These are phyloP conservation scores for Clusia tigrina DNA, from an alignment of 2,888 invertebrate species.

Conservation along the genomic window DNA sequence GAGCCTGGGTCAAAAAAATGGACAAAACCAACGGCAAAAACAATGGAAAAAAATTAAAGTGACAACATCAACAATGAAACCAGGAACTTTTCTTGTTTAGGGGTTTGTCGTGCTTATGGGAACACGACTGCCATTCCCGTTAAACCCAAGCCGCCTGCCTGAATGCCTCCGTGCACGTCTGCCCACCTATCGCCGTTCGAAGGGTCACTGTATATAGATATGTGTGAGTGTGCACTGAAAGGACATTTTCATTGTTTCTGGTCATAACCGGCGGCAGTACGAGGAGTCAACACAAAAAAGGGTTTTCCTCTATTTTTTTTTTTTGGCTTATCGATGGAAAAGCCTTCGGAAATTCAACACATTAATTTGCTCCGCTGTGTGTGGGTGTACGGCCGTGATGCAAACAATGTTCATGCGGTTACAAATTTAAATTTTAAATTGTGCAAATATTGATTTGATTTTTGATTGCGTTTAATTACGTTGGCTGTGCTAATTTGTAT, in stretches of 20 bases:
- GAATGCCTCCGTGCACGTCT: conserved; percentile 8
- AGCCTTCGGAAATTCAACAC: conserved; percentile 7
- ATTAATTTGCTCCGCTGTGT: conserved; percentile 29
- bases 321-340: not conserved
- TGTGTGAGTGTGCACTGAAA: too few relatives aligned
- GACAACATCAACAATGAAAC: not conserved
- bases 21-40: not conserved
- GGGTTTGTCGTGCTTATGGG: conserved; percentile 14
- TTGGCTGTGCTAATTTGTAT: too few relatives aligned
- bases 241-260: conserved; percentile 29
- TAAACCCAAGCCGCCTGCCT: conserved; percentile 5
- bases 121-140: conserved; percentile 18
- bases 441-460: too few relatives aligned
- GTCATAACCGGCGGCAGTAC: conserved; percentile 40
- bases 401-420: too few relatives aligned
- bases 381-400: conserved; percentile 36
- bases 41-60: not conserved
- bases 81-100: conserved; percentile 1
- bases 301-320: not conserved
- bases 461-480: too few relatives aligned
- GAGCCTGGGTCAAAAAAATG: conserved; percentile 15
- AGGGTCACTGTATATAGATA: too few relatives aligned
- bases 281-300: conserved; percentile 37
- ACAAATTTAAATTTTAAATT: too few relatives aligned
- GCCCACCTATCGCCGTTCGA: not conserved